Conservation (phyloP, 2,888 invertebrate species). For the Mantis religiosa region DNA sequence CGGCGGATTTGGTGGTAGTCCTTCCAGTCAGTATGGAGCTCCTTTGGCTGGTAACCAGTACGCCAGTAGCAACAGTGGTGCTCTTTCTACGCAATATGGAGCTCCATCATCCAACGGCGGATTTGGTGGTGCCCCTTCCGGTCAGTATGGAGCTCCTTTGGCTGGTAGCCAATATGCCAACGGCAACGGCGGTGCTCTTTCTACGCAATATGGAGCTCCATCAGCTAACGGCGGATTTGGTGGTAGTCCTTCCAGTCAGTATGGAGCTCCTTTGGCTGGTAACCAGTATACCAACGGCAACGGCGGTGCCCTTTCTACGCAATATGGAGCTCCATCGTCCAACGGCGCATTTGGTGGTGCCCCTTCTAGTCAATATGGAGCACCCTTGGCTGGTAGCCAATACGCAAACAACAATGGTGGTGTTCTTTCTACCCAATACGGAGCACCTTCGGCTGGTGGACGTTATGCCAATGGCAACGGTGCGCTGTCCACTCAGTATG, state of each 20-base stretch:
- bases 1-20: background rate
- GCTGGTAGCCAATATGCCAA: background rate
- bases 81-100: slow-evolving; percentile 8
- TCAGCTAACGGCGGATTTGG: background rate
- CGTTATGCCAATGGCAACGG: background rate
- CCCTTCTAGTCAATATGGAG: slow-evolving; percentile 18
- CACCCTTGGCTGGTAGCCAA: background rate
- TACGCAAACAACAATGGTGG: background rate
- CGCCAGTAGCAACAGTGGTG: background rate
- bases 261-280: slow-evolving; percentile 15
- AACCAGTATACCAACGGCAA: background rate
- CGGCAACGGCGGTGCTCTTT: background rate
- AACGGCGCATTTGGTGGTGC: background rate
- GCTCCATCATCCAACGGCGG: background rate
- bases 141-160: slow-evolving; percentile 21
- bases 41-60: background rate
- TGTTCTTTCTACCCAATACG: slow-evolving; percentile 18
- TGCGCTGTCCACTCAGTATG: slow-evolving; percentile 2
- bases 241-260: slow-evolving; percentile 5
- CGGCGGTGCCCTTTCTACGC: background rate
- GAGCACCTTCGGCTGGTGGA: slow-evolving; percentile 1
- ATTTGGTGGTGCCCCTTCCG: background rate
- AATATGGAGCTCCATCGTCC: slow-evolving; percentile 12
- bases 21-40: slow-evolving; percentile 20
- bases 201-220: slow-evolving; percentile 18